Evolutionary conservation across 2,113 vertebrate genomes (phyloP).

Genomic region (Noturus placidus): DNA sequence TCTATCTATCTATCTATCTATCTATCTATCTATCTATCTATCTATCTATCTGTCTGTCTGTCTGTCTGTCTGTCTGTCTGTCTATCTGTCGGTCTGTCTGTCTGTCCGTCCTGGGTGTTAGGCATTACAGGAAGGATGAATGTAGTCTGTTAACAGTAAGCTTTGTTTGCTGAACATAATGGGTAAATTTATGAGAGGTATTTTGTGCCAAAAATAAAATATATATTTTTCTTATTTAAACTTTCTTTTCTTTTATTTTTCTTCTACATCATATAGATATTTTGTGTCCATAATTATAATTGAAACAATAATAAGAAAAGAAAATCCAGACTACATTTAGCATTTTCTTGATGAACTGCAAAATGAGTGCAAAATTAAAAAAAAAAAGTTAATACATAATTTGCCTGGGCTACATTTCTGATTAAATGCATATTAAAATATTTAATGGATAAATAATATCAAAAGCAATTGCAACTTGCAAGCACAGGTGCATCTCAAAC

Average conservation of each 20-base stretch:
- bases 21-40: too few relatives aligned
- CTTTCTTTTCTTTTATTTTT: neutral
- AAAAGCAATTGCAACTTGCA: too few relatives aligned
- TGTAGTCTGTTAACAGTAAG: neutral
- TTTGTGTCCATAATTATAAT: neutral
- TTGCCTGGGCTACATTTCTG: too few relatives aligned
- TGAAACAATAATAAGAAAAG: neutral
- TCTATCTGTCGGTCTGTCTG: neutral
- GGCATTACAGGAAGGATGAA: neutral
- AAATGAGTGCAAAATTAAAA: too few relatives aligned
- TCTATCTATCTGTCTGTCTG: too few relatives aligned
- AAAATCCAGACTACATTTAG: neutral
- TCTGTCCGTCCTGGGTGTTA: neutral
- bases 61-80: neutral
- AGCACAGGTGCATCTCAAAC: too few relatives aligned
- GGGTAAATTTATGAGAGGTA: neutral
- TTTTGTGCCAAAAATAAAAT: neutral
- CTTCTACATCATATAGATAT: neutral
- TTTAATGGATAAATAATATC: too few relatives aligned
- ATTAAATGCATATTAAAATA: too few relatives aligned
- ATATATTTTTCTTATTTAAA: neutral
- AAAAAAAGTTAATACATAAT: too few relatives aligned
- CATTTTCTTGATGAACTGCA: too few relatives aligned
- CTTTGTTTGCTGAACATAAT: neutral
- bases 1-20: neutral